Base-by-base conservation (phyloP, 1,140 invertebrate species). In the Triops cancriformis region DNA sequence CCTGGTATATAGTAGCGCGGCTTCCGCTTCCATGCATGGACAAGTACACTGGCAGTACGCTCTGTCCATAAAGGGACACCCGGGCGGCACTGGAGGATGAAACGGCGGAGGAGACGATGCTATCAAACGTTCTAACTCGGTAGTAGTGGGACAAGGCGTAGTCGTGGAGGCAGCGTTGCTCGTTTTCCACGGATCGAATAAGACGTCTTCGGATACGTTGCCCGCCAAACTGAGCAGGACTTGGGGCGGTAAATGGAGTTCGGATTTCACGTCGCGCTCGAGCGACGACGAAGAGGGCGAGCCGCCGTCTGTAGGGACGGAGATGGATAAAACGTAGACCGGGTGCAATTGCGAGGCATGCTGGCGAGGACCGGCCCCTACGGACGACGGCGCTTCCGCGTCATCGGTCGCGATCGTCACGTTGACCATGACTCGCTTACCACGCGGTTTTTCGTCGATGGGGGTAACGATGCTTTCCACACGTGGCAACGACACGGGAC, bases 301-400 rank as follows among this genome's bases (percentile, higher is more conserved):
- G 80, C 88, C 85, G 23, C 85, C 87, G 79, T 87, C 85, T 79
- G 88, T 90, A 9, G 91, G 91, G 76, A 93, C 88, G 73, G 88
- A 90, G 78, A 92, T 88, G 78, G 91, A 91, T 79, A 92, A 84
- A 51, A 91, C 88, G 85, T 92, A 92, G 79, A 92, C 84, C 72
- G 90, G 89, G 81, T 89, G 75, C 12, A 76, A 41, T 18, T 31
- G n/a, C 2, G 75, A 42, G 18, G 74, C 10, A 18, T 79, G 23
- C 79, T 77, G 28, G 73, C 26, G 26, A 72, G 76, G 1, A 73
- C 42, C 23, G 72, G n/a, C n/a, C n/a, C n/a, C n/a, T n/a, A n/a
- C n/a, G n/a, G 26, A 23, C 88, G 87, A 86, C 80, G 85, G 83
- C 81, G 85, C 85, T 81, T 84, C 84, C 79, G 85, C 86, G 80